Evolutionary conservation across 53 echinoderm and acorn worm species (phyloP), one percentile per base, ranked within the genome.

Genomic region (Pentamera pediparva): DNA sequence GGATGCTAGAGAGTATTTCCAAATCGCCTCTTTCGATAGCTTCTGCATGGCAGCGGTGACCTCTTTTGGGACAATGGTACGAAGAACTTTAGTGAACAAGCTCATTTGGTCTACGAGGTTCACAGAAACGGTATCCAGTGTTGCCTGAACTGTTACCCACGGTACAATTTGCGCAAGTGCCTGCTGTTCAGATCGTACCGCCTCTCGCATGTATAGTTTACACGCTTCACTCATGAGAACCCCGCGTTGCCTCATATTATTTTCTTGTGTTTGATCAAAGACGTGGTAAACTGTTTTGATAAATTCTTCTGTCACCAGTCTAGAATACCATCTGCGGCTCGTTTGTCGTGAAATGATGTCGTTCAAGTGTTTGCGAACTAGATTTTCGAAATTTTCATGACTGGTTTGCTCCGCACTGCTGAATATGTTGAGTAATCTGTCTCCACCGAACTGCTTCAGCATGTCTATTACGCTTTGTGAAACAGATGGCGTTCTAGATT

Each of bases 181-280:
- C 40, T 41, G 18, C 30, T 38, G 40, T 47, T 67, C 43, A 4
- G 67, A 41, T 25, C 27, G 43, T 4, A 67, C 17, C 2, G 67
- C 67, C 29, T 67, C 67, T 67, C 18, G 43, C 18, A 67, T 67
- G 13, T 43, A 67, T 30, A 67, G 45, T 25, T 8, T 30, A 43
- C 47, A 67, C 11, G 67, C 29, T 10, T 67, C 27, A 0, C 5
- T 0, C 0, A 39, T 21, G 2, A 65, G 21, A 1, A 19, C 11
- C 28, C 27, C 24, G 25, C 25, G 28, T 21, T 3, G 25, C n/a
- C n/a, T n/a, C n/a, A n/a, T n/a, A n/a, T 21, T 1, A 57, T 0
- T 12, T 0, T 67, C 67, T 12, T 27, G 1, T 18, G 5, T 5
- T 4, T 15, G 40, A 27, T 26, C 45, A 26, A 67, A 27, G 0